phyloP scores from a whole-genome alignment of 2,797 vertebrate species.

The Enteromius afrohamiltoni region DNA sequence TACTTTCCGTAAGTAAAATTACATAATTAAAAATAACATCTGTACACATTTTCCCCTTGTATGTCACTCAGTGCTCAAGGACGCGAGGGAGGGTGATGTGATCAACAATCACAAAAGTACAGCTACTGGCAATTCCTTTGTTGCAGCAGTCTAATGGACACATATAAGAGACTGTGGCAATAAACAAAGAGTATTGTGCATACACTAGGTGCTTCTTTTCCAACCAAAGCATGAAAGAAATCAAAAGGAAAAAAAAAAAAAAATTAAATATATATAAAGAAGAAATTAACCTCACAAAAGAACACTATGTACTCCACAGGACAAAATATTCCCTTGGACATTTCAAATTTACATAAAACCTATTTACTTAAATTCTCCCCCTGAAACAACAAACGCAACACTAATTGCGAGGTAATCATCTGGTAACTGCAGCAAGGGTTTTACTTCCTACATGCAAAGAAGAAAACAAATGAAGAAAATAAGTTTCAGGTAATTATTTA shows the following conservation, averaged over 20 bases:
- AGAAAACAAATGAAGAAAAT: not conserved
- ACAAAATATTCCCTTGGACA: slow-evolving; percentile 27
- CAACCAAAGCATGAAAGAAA: not conserved
- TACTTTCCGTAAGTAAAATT: no score
- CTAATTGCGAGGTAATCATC: slow-evolving; percentile 18
- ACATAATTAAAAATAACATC: no score
- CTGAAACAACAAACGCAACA: not conserved
- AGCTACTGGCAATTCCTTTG: slow-evolving; percentile 17
- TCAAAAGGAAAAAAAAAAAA: not conserved
- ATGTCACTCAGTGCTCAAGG: slow-evolving; percentile 2
- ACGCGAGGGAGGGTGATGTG: not conserved
- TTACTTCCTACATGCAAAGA: not conserved
- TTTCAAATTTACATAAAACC: slow-evolving; percentile 24
- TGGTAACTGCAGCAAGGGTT: not conserved
- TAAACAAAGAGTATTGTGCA: slow-evolving; percentile 37
- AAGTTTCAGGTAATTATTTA: slow-evolving; percentile 6
- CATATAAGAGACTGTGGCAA: slow-evolving; percentile 22
- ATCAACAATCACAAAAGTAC: slow-evolving; percentile 40
- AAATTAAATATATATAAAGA: slow-evolving; percentile 15
- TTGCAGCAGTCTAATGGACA: not conserved
- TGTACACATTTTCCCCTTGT: slow-evolving; percentile 4
- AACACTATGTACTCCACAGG: slow-evolving; percentile 17
- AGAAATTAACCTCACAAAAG: slow-evolving; percentile 23
- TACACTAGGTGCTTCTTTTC: slow-evolving; percentile 11
- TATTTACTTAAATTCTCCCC: not conserved